Percentiles rank a stretch among this genome's conserved stretches.
Evolutionary conservation across 2,797 vertebrate species (phyloP).

Genomic region (Manis crassicaudata): DNA sequence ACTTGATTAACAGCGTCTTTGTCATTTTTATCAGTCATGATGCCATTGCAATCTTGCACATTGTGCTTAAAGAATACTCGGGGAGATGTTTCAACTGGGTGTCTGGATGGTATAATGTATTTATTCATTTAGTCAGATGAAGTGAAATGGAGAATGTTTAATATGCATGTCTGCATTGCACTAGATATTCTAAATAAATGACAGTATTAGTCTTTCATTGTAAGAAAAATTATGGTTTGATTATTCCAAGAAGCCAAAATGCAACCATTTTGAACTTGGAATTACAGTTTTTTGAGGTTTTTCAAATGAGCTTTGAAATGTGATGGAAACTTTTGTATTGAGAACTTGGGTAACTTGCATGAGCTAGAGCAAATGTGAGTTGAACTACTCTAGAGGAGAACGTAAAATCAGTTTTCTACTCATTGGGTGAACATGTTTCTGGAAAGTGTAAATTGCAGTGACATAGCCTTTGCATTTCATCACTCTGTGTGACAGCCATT

Average conservation of each 20-base stretch:
- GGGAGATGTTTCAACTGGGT: conserved; percentile 77
- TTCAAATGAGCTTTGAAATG: conserved; percentile 50
- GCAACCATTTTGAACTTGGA: conserved; percentile 60
- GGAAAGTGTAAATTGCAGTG: not conserved
- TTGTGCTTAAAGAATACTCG: conserved; percentile 77
- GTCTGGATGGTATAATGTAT: conserved; percentile 72
- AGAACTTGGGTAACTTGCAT: conserved; percentile 13
- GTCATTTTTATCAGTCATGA: conserved; percentile 75
- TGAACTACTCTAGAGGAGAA: not conserved
- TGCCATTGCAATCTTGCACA: conserved; percentile 74
- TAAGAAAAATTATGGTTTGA: conserved; percentile 60
- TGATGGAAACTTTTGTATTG: conserved; percentile 12
- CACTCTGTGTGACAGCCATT: accelerated
- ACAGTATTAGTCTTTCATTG: conserved; percentile 61
- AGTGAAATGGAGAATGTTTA: conserved; percentile 70
- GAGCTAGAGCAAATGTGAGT: not conserved
- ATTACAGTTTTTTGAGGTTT: conserved; percentile 60
- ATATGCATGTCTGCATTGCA: conserved; percentile 72
- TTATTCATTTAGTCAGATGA: conserved; percentile 77
- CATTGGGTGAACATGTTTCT: not conserved
- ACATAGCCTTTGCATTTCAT: not conserved
- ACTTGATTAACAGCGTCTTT: conserved; percentile 74
- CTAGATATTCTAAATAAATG: conserved; percentile 66
- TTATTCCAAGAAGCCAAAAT: conserved; percentile 58
- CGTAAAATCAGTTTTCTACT: not conserved